Percentiles rank a stretch among this genome's conserved stretches.
These are phyloP conservation scores for Anagrus nilaparvatae DNA, from an alignment of 1,140 invertebrate species.

Conservation along the genomic window DNA sequence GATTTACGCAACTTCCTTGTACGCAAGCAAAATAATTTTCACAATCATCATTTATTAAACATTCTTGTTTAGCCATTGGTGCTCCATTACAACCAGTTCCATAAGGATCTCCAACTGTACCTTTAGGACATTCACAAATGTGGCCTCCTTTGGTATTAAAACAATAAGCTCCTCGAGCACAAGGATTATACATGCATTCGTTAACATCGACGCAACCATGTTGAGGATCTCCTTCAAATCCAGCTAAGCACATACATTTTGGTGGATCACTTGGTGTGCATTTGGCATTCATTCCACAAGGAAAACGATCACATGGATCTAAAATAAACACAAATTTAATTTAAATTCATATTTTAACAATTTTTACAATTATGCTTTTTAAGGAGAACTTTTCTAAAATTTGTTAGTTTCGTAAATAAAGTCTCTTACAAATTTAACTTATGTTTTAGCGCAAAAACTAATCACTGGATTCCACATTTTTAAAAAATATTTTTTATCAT, in stretches of 20 bases:
- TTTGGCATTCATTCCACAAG: constrained; percentile 86
- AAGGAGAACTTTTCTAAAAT: too few relatives aligned
- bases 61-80: constrained; percentile 46
- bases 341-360: too few relatives aligned
- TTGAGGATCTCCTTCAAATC: constrained; percentile 74
- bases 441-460: too few relatives aligned
- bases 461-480: too few relatives aligned
- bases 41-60: constrained; percentile 64
- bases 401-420: too few relatives aligned
- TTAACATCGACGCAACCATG: constrained; percentile 76
- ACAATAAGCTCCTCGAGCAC: constrained; percentile 76
- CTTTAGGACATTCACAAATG: constrained; percentile 72
- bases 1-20: constrained; percentile 67
- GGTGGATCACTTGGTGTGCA: constrained; percentile 84
- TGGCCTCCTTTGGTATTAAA: constrained; percentile 76
- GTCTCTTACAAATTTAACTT: too few relatives aligned
- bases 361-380: too few relatives aligned
- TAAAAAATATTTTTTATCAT: too few relatives aligned
- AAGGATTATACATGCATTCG: constrained; percentile 69
- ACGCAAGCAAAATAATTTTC: constrained; percentile 68
- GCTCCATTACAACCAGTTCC: constrained; percentile 61
- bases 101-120: constrained; percentile 74
- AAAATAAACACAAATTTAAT: constrained; percentile 9
- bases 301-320: constrained; percentile 72
- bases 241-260: constrained; percentile 73